phyloP scores from a whole-genome alignment of 2,888 invertebrate genomes.

The Nesidiocoris tenuis region DNA sequence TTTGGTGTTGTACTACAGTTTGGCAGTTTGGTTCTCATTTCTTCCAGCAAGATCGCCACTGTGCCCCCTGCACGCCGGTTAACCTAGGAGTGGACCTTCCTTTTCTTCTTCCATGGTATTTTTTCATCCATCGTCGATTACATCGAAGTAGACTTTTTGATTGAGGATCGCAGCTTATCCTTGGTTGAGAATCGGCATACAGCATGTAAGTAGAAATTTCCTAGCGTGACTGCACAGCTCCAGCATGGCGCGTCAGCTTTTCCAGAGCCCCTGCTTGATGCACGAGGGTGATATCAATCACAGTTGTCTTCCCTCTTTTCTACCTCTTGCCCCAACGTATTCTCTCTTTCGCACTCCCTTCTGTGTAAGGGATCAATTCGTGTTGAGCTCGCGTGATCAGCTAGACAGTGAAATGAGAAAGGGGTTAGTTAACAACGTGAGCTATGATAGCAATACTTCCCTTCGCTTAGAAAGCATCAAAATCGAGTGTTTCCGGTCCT shows the following conservation, averaged over 20 bases:
- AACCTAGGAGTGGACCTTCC: too few relatives aligned
- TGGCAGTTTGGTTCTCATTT: too few relatives aligned
- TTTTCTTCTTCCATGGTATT: too few relatives aligned
- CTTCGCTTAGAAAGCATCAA: not conserved
- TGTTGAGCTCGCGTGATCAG: slow-evolving; percentile 50
- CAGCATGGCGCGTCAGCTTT: not conserved
- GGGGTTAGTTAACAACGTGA: not conserved
- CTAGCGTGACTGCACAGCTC: not conserved
- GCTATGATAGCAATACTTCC: not conserved
- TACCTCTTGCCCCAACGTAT: slow-evolving; percentile 44
- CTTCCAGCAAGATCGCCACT: too few relatives aligned
- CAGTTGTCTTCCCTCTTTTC: slow-evolving; percentile 54
- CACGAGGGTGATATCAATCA: slow-evolving; percentile 48
- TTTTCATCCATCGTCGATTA: too few relatives aligned
- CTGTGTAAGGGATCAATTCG: slow-evolving; percentile 55
- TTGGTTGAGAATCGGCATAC: too few relatives aligned
- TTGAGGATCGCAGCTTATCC: too few relatives aligned
- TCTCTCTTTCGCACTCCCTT: slow-evolving; percentile 53
- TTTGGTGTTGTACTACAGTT: too few relatives aligned
- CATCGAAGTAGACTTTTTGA: too few relatives aligned
- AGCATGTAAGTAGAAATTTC: too few relatives aligned
- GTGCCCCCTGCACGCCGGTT: too few relatives aligned
- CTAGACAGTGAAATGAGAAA: not conserved
- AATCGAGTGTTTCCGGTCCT: not conserved
- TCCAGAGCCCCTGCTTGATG: not conserved